Conservation (phyloP, 2,113 vertebrate species). For the Copsychus sechellarum region DNA sequence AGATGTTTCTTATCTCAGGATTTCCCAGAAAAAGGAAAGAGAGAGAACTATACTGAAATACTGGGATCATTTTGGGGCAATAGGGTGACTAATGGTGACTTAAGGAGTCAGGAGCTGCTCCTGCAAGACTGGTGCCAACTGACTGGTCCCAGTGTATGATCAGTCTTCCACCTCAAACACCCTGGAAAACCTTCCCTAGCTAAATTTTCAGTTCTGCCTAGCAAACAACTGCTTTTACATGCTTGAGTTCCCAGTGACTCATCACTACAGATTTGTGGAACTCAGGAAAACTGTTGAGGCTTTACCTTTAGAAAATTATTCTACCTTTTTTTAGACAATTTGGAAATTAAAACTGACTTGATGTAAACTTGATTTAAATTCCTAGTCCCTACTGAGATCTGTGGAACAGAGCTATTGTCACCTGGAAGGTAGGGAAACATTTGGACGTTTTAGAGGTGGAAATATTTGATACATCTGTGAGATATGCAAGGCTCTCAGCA, state of each 20-base stretch:
- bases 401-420: background rate
- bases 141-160: background rate
- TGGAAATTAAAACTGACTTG: background rate
- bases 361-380: background rate
- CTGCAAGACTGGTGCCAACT: background rate
- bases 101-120: background rate
- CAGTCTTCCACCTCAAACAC: background rate
- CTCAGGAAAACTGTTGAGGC: background rate
- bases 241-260: background rate
- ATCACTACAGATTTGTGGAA: background rate
- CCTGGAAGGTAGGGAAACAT: conserved; percentile 1
- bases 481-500: conserved; percentile 3
- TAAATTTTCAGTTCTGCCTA: background rate
- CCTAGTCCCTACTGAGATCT: background rate
- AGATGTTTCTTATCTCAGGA: background rate
- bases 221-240: background rate
- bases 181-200: background rate
- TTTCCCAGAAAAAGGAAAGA: background rate
- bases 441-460: background rate
- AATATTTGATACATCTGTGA: conserved; percentile 32
- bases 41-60: background rate
- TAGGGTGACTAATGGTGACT: background rate
- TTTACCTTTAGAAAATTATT: background rate
- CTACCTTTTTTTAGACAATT: background rate
- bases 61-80: background rate